phyloP scores from a whole-genome alignment of 2,888 invertebrate genomes.

The Geotrupes spiniger region DNA sequence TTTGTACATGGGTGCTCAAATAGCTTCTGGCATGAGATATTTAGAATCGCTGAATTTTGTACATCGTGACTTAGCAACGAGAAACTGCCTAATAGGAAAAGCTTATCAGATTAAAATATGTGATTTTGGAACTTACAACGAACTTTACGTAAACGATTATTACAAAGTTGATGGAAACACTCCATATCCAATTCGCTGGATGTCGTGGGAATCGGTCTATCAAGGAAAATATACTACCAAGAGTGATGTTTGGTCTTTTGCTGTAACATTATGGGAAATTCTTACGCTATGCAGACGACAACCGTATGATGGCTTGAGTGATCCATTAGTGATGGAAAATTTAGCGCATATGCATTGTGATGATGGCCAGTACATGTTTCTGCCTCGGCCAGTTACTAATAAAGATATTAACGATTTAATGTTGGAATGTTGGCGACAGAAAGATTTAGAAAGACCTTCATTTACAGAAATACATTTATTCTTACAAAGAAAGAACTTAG shows the following conservation, averaged over 20 bases:
- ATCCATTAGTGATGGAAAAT: constrained; percentile 79
- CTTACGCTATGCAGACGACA: constrained; percentile 72
- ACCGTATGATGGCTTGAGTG: constrained; percentile 73
- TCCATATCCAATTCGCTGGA: constrained; percentile 84
- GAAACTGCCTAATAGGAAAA: constrained; percentile 84
- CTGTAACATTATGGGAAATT: constrained; percentile 84
- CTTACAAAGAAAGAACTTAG: constrained; percentile 69
- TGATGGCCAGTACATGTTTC: constrained; percentile 59
- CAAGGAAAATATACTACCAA: constrained; percentile 82
- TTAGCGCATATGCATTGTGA: constrained; percentile 67
- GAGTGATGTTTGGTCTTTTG: constrained; percentile 90
- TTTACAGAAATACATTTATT: constrained; percentile 82
- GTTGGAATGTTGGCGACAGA: constrained; percentile 81
- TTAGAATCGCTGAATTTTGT: constrained; percentile 86
- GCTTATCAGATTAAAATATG: constrained; percentile 79
- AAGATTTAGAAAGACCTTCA: constrained; percentile 70
- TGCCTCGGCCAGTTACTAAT: constrained; percentile 70
- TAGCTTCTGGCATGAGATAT: constrained; percentile 88
- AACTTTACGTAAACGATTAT: constrained; percentile 76
- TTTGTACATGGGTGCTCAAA: constrained; percentile 78
- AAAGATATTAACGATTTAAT: constrained; percentile 83
- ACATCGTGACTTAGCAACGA: constrained; percentile 83
- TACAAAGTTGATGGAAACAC: constrained; percentile 76
- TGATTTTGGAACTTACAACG: constrained; percentile 83
- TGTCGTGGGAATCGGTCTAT: constrained; percentile 83